phyloP scores from a whole-genome alignment of 2,113 vertebrate species.

The Coptodon rendalli region DNA sequence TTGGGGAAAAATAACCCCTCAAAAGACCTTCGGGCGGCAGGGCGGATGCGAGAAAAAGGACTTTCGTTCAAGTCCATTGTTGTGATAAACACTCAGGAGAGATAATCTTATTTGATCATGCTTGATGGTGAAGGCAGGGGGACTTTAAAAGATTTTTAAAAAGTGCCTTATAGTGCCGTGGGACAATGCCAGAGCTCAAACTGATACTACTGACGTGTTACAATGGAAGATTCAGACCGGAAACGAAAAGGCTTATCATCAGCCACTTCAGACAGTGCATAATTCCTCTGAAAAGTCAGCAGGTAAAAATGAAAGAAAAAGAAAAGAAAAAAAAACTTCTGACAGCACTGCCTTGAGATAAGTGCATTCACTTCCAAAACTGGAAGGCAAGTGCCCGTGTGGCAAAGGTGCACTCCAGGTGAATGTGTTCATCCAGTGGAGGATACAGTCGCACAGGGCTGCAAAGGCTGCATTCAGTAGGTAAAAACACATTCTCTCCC shows the following conservation, averaged over 20 bases:
- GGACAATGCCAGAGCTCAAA: background rate
- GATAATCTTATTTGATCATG: slow-evolving; percentile 17
- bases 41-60: slow-evolving; percentile 3
- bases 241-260: background rate
- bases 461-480: slow-evolving; percentile 1
- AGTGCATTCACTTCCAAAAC: background rate
- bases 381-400: background rate
- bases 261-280: slow-evolving; percentile 1
- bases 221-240: background rate
- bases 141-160: background rate
- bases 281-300: slow-evolving; percentile 7
- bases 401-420: slow-evolving; percentile 13
- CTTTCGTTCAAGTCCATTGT: slow-evolving; percentile 17
- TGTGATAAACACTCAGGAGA: slow-evolving; percentile 1
- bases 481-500: slow-evolving; percentile 13
- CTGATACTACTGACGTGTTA: background rate
- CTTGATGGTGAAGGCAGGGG: background rate
- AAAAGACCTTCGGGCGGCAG: slow-evolving; percentile 20
- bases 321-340: background rate
- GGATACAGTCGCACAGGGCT: background rate
- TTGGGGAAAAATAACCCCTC: slow-evolving; percentile 31
- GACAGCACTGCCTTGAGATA: background rate
- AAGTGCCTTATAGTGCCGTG: background rate
- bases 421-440: background rate
- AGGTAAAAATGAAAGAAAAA: background rate